A percentile compares a stretch with the other conserved stretches of the same genome.
Conservation (phyloP, 2,797 vertebrate species). For the Galaxias olidus region DNA sequence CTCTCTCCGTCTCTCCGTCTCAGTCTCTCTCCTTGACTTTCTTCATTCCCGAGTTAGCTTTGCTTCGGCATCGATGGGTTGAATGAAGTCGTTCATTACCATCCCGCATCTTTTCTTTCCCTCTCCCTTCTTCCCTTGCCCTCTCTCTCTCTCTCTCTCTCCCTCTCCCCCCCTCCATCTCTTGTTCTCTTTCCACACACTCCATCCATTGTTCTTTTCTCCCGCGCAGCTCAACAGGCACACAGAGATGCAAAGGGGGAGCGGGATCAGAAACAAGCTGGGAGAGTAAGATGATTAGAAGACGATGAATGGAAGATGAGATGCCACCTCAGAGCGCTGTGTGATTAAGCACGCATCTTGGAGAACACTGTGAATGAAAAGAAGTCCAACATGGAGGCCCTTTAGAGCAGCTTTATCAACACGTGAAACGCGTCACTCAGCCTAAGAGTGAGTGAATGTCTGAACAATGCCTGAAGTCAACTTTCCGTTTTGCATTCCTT, state of each 20-base stretch:
- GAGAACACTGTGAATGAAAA: constrained; percentile 48
- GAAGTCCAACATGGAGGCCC: not conserved
- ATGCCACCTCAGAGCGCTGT: constrained; percentile 49
- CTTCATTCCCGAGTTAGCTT: constrained; percentile 33
- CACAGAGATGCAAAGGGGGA: no score
- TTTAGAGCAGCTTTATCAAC: no score
- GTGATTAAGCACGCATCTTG: constrained; percentile 32
- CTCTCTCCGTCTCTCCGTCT: constrained; percentile 48
- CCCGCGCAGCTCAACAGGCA: not conserved
- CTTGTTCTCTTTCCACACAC: constrained; percentile 52
- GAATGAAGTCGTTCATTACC: no score
- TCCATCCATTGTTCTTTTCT: constrained; percentile 17
- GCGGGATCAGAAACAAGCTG: constrained; percentile 5
- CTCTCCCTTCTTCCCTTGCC: not conserved
- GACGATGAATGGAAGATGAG: constrained; percentile 12
- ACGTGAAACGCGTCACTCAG: no score
- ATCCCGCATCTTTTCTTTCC: no score
- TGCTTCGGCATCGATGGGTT: no score
- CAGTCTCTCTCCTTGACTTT: no score
- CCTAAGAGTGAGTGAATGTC: no score
- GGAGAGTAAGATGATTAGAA: constrained; percentile 57
- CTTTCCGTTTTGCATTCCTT: no score
- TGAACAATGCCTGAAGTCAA: no score
- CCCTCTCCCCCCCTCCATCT: constrained; percentile 53
- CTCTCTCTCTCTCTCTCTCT: not conserved